Conservation (phyloP, 2,113 vertebrate genomes). For the Enhydra lutris region DNA sequence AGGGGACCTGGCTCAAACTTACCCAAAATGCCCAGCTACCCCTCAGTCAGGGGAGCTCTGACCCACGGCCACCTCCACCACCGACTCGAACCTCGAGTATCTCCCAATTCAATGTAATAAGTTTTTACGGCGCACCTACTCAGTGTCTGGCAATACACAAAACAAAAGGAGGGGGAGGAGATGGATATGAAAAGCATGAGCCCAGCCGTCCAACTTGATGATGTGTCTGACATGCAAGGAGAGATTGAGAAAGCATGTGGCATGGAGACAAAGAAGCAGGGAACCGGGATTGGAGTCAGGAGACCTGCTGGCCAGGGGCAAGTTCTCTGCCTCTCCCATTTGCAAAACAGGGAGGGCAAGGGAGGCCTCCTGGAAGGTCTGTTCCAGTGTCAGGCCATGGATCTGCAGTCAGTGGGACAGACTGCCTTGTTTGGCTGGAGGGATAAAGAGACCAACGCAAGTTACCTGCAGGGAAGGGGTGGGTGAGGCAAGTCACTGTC, state of each 20-base stretch:
- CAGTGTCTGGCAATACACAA: not conserved
- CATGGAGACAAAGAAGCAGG: not conserved
- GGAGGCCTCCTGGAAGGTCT: not conserved
- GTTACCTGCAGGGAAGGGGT: not conserved
- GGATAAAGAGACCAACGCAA: not conserved
- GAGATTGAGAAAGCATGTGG: not conserved
- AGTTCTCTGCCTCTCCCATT: not conserved
- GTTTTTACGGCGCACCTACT: not conserved
- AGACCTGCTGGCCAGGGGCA: rapidly evolving
- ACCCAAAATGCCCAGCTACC: not conserved
- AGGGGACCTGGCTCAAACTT: not conserved
- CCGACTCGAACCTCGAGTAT: not conserved
- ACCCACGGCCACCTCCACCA: not conserved
- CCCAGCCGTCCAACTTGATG: not conserved
- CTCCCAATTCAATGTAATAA: not conserved
- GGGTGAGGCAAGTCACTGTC: not conserved
- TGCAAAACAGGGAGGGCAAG: not conserved
- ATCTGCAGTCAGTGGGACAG: not conserved
- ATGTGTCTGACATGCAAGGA: not conserved
- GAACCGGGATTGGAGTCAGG: not conserved
- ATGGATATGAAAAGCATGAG: not conserved
- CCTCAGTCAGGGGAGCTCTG: not conserved
- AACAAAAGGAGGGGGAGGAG: not conserved
- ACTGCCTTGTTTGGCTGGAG: not conserved
- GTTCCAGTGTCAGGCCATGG: not conserved